Evolutionary conservation across 2,888 invertebrate genomes (phyloP), one percentile per base, ranked within the genome.

Genomic region (Stictocephala bisonia): DNA sequence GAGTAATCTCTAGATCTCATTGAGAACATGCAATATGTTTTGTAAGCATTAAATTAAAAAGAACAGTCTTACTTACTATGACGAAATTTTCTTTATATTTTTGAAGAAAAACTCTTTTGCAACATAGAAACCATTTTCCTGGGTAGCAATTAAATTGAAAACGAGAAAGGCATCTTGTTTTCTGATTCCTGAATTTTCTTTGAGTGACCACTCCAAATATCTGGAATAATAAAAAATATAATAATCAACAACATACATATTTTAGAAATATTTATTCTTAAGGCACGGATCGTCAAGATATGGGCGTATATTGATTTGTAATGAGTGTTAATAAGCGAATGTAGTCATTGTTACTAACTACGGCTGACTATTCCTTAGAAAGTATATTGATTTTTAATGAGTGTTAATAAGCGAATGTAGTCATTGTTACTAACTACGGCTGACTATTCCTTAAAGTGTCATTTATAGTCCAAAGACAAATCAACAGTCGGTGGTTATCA

Each of bases 71-170:
- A 88, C 90, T 89, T 82, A 93, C 93, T 90, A 89, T 24, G 87
- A 84, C 78, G 87, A 84, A 27, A 94, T 89, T 13, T 88, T 85
- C 0, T 86, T 82, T 76, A 93, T 88, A 77, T 91, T 86, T 56
- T 86, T 84, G 79, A 89, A 87, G 9, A 96, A 85, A 83, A 91
- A 94, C 79, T 91, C 88, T 79, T 89, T 89, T 0, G 91, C 92
- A 75, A 91, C 84, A 81, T 90, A 89, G 83, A 88, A 91, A 0
- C 95, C 95, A 41, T 83, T 84, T 26, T 89, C 86, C 66, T 90
- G 89, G 56, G 84, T 83, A 13, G 90, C 87, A 26, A 94, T 88
- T 2, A 87, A 81, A 13, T 84, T 81, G 79, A 94, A 90, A 0
- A 91, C 90, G 20, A 84, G 82, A 13, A 84, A 83, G 0, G 89